Evolutionary conservation across 35 echinoderm and acorn worm genomes (phyloP).

Genomic region (Apostichopus japonicus): DNA sequence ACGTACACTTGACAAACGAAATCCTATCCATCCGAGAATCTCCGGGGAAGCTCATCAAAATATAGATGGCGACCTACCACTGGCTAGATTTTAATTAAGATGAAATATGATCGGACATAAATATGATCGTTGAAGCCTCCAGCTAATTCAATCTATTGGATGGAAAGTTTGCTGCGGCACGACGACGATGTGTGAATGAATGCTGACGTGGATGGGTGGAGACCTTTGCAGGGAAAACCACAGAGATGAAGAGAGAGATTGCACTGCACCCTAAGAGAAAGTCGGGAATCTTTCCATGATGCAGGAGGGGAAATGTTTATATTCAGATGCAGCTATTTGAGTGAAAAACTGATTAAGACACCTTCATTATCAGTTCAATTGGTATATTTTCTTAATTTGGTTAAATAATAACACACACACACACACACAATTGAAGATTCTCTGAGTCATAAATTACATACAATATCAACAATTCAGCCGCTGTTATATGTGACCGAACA

Average conservation of each 20-base stretch:
- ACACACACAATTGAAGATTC: too few relatives aligned
- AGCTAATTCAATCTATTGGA: conserved; percentile 41
- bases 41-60: background rate
- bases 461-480: too few relatives aligned
- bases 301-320: background rate
- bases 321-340: too few relatives aligned
- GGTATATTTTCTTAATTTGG: too few relatives aligned
- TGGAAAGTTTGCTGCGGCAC: background rate
- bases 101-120: conserved; percentile 32
- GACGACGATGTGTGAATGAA: too few relatives aligned
- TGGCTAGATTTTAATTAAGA: conserved; percentile 52
- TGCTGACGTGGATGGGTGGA: background rate
- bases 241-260: background rate
- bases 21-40: background rate
- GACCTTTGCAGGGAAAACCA: background rate
- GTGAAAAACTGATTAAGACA: too few relatives aligned
- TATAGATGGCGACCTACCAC: background rate
- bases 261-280: background rate
- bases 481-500: too few relatives aligned
- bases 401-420: too few relatives aligned
- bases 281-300: background rate
- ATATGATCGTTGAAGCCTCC: conserved; percentile 26
- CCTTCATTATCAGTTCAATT: too few relatives aligned
- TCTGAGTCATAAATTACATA: too few relatives aligned
- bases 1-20: background rate